Evolutionary conservation across 2,797 vertebrate species (phyloP), one percentile per base, ranked within the genome.

Genomic region (Catostomus latipinnis): DNA sequence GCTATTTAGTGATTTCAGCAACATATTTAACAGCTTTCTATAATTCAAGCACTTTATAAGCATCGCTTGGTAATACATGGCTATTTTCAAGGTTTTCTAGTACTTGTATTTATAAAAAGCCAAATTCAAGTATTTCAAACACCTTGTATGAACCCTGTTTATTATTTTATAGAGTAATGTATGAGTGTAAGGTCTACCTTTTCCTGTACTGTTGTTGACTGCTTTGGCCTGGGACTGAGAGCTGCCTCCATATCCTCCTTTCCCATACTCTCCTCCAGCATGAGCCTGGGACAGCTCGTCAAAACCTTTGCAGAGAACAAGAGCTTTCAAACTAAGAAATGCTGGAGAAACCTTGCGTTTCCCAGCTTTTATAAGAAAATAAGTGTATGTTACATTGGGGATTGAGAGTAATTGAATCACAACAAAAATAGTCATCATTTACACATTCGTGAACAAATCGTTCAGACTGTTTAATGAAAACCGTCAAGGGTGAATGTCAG

Each of bases 281-380:
- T 96, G 95, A 88, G 94, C 96, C 93, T 97, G 97, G 65, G 95
- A 94, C 90, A 98, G 92, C 92, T 99, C 98, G 60, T 99, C 97
- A 72, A 98, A 99, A 89, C 96, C 97, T 99, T 56, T 5, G 67
- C 0, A 14, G n/a, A 50, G 22, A 69, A 52, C 22, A 6, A 54
- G 0, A 68, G 13, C 45, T 71, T 45, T 70, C n/a, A 67, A 46
- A 57, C 10, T 12, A 68, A 16, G 1, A n/a, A 62, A 48, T 66
- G 6, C 53, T 48, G 34, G 34, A 34, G 34, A 34, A 34, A 34
- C 34, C 34, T 34, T 12, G 10, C 34, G 49, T 48, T 57, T 22
- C 66, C 13, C 1, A 57, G 43, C 52, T 11, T 14, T 22, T 65
- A 65, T 13, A 65, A 12, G 9, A 34, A 34, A 34, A 34, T 34